Evolutionary conservation across 2,888 invertebrate species (phyloP).

Genomic region (Seladonia tumulorum): DNA sequence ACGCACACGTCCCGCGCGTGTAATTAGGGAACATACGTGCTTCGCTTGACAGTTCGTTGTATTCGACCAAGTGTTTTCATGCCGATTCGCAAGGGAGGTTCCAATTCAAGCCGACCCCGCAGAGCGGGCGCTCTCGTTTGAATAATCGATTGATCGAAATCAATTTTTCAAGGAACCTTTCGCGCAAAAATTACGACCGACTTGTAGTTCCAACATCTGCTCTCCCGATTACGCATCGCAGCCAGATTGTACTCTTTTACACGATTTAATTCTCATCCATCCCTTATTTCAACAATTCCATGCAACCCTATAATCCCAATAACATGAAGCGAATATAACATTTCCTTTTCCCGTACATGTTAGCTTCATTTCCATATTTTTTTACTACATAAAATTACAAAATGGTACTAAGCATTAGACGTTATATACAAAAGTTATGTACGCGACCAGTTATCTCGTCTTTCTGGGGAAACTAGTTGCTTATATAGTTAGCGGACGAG

Average conservation of each 20-base stretch:
- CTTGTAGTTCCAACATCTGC: background rate
- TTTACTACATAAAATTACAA: no score
- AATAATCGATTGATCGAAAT: constrained; percentile 22
- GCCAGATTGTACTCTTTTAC: background rate
- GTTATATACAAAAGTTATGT: background rate
- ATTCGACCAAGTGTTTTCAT: constrained; percentile 55
- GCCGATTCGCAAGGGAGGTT: constrained; percentile 50
- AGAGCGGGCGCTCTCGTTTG: constrained; percentile 25
- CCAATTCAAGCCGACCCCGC: constrained; percentile 31
- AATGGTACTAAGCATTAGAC: no score
- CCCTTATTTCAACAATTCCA: background rate
- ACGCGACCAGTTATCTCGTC: background rate
- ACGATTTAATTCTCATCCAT: no score
- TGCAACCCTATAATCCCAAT: no score
- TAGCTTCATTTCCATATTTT: no score
- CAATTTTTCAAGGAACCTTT: constrained; percentile 18
- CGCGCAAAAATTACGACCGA: background rate
- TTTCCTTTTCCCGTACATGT: no score
- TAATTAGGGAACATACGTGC: constrained; percentile 61
- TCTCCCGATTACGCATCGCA: background rate
- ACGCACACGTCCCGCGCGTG: constrained; percentile 59
- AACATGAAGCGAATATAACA: no score
- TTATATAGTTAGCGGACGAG: background rate
- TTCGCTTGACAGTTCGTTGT: constrained; percentile 52
- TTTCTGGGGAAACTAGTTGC: background rate